Percentiles rank a stretch among this genome's conserved stretches.
Conservation (phyloP, 2,888 invertebrate species). For the Amphipoea oculea region DNA sequence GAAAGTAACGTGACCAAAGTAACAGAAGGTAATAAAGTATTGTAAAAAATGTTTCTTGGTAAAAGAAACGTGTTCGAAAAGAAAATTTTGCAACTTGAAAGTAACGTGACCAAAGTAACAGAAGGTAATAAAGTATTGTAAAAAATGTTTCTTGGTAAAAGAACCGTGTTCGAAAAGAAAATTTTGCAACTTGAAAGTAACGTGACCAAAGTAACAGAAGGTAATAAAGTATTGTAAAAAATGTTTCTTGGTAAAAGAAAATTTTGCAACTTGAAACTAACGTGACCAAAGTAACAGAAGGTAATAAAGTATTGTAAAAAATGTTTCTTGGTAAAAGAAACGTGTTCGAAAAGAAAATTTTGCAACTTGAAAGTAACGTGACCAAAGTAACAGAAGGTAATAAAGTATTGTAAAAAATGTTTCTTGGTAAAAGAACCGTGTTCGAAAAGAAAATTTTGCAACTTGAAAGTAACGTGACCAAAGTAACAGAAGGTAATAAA, state of each 20-base stretch:
- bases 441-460: background rate
- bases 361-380: background rate
- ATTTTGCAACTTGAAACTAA: background rate
- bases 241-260: background rate
- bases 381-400: background rate
- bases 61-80: background rate
- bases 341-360: background rate
- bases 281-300: too few relatives aligned
- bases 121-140: conserved; percentile 14
- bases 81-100: background rate
- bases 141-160: too few relatives aligned
- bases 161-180: background rate
- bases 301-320: conserved; percentile 8
- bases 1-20: too few relatives aligned
- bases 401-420: background rate
- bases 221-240: conserved; percentile 8
- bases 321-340: background rate
- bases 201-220: too few relatives aligned
- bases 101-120: too few relatives aligned
- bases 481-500: conserved; percentile 17
- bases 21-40: conserved; percentile 22
- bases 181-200: background rate
- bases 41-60: too few relatives aligned
- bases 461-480: too few relatives aligned
- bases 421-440: background rate